A percentile compares a stretch with the other conserved stretches of the same genome.
Conservation (phyloP, 2,113 vertebrate genomes). For the Protobothrops flavoviridis region DNA sequence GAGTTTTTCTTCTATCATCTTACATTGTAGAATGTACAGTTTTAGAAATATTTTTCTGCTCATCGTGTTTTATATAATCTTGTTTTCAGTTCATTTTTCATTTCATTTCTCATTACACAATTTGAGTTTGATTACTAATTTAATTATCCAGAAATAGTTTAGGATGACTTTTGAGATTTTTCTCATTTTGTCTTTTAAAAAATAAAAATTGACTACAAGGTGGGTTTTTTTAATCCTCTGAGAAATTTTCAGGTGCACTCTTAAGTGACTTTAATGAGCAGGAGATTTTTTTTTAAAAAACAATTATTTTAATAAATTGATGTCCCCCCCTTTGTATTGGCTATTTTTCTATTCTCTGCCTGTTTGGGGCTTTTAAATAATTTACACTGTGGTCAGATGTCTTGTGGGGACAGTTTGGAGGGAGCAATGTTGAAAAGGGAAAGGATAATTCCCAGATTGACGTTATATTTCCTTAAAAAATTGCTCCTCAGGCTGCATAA, state of each 20-base stretch:
- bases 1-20: not conserved
- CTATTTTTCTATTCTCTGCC: not conserved
- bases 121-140: not conserved
- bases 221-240: not conserved
- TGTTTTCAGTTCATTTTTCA: not conserved
- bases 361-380: not conserved
- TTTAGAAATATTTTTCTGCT: not conserved
- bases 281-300: not conserved
- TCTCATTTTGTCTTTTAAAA: not conserved
- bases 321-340: not conserved
- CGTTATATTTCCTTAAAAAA: not conserved
- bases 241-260: not conserved
- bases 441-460: not conserved
- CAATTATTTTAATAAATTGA: not conserved
- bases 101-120: not conserved
- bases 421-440: not conserved
- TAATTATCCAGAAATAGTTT: not conserved
- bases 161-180: not conserved
- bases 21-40: not conserved
- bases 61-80: not conserved
- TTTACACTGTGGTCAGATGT: not conserved
- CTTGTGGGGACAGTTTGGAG: not conserved
- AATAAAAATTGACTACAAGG: not conserved
- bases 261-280: not conserved
- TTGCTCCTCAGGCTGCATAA: not conserved